Percentiles rank a stretch among this genome's conserved stretches.
These are phyloP conservation scores for Platichthys stellatus DNA, from an alignment of 2,113 vertebrate genomes.

Conservation along the genomic window DNA sequence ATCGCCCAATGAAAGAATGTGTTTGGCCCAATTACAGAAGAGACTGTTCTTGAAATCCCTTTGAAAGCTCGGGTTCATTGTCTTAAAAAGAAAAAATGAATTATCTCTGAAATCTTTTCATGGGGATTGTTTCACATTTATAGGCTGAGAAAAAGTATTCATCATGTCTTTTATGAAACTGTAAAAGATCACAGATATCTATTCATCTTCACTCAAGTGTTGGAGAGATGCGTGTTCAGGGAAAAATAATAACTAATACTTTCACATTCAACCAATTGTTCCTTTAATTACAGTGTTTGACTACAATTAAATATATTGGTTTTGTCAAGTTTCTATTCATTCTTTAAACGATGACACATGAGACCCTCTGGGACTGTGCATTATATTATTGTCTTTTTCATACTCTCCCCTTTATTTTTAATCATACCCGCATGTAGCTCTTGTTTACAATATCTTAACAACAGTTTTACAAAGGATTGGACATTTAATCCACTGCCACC, in stretches of 20 bases:
- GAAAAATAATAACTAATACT: constrained; percentile 69
- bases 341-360: constrained; percentile 14
- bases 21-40: constrained; percentile 76
- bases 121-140: constrained; percentile 56
- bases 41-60: constrained; percentile 63
- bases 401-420: constrained; percentile 3
- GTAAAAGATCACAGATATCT: constrained; percentile 65
- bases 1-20: constrained; percentile 78
- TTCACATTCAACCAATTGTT: constrained; percentile 66
- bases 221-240: constrained; percentile 61
- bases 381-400: constrained; percentile 27
- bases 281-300: constrained; percentile 74
- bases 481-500: no score
- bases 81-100: constrained; percentile 73
- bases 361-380: constrained; percentile 7
- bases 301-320: constrained; percentile 64
- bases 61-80: constrained; percentile 74
- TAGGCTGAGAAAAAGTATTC: constrained; percentile 60
- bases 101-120: constrained; percentile 66
- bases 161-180: constrained; percentile 61
- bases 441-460: not conserved
- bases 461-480: no score
- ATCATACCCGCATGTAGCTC: not conserved
- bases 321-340: constrained; percentile 61
- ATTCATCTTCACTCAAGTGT: constrained; percentile 67